Percentiles rank a stretch among this genome's conserved stretches.
phyloP scores from a whole-genome alignment of 2,888 invertebrate species.

The Plagodis dolabraria region DNA sequence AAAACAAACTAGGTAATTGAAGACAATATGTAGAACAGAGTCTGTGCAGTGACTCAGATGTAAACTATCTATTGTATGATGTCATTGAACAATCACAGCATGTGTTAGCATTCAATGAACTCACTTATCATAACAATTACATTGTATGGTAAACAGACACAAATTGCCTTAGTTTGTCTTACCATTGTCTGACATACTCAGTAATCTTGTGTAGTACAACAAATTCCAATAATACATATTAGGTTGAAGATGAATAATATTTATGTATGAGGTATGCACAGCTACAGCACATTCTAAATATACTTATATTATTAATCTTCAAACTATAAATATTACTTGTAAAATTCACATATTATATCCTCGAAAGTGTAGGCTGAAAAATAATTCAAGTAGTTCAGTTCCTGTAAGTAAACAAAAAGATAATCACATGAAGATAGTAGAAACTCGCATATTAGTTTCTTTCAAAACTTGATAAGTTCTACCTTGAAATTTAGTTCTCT shows the following conservation, averaged over 20 bases:
- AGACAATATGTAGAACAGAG: background rate
- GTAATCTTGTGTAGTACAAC: background rate
- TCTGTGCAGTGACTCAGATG: conserved; percentile 11
- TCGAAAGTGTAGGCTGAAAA: too few relatives aligned
- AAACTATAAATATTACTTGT: too few relatives aligned
- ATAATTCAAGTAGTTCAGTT: too few relatives aligned
- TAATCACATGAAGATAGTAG: too few relatives aligned
- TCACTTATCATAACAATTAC: conserved; percentile 4
- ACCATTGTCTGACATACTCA: conserved; percentile 1
- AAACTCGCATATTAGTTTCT: too few relatives aligned
- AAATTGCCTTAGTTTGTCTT: background rate
- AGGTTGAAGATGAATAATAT: too few relatives aligned
- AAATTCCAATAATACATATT: background rate
- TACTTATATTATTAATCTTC: too few relatives aligned
- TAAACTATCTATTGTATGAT: conserved; percentile 5
- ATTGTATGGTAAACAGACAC: conserved; percentile 9
- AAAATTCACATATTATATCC: too few relatives aligned
- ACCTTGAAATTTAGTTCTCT: too few relatives aligned
- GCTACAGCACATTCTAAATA: too few relatives aligned
- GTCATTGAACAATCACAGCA: conserved; percentile 1
- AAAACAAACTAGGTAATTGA: background rate
- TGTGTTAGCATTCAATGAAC: conserved; percentile 15
- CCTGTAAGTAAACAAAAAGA: too few relatives aligned
- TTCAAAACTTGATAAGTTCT: background rate
- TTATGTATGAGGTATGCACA: too few relatives aligned